Base-by-base conservation (phyloP, 2,888 invertebrate genomes). In the Ephialtes manifestator region DNA sequence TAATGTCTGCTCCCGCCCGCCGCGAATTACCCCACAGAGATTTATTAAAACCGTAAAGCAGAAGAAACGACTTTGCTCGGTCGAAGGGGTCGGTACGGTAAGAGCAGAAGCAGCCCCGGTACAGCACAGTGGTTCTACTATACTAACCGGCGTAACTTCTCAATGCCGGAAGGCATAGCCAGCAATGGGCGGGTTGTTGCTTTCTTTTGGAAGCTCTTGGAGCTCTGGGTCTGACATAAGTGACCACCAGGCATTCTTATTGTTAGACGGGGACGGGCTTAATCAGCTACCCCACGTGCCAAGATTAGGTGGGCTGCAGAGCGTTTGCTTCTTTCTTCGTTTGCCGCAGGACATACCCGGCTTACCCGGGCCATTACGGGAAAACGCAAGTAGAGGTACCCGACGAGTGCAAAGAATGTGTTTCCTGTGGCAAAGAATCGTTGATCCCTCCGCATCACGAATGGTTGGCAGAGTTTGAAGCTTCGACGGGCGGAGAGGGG, bases 11-110 rank as follows among this genome's bases (percentile, higher is more conserved):
- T 89, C 89, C 89, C 87, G 89, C 89, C 89, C 91, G 89, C 92
- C 92, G 91, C 92, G 92, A 93, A 93, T 92, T 92, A 93, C 92
- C 90, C 91, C 91, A 89, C 89, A 88, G 90, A 93, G 93, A 93
- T 93, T 93, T 93, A 93, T 93, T 93, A 93, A 93, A 93, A 93
- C 91, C 92, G 93, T 93, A 93, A 93, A 93, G 90, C 91, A 92
- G 91, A 92, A 93, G 92, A 92, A 93, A 93, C 92, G 91, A 91
- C 91, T 91, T 89, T 87, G 87, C 89, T 86, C 83, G 71, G 83
- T 84, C 86, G 89, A 88, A 90, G 87, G 86, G 88, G 89, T 80
- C 87, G 71, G 75, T 65, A 48, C 48, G 80, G 75, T 55, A 74
- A 53, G 81, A 70, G 83, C 82, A 75, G 83, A 78, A 79, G 58